Percentiles rank a stretch among this genome's conserved stretches.
These are phyloP conservation scores for Dromiciops gliroides DNA, from an alignment of 2,113 vertebrate species.

Conservation along the genomic window DNA sequence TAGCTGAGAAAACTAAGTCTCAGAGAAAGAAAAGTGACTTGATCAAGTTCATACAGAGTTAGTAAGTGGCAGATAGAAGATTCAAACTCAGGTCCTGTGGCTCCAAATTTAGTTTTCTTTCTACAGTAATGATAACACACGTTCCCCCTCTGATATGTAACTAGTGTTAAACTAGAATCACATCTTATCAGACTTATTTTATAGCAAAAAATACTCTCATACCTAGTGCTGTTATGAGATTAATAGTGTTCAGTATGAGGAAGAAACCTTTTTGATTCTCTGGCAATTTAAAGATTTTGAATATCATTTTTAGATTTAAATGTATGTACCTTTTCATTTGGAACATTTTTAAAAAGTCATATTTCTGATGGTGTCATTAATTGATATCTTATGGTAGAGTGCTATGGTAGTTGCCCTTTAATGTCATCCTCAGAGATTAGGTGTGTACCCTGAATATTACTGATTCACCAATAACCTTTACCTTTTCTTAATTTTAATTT, in stretches of 20 bases:
- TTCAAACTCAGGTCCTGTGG: background rate
- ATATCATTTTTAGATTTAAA: background rate
- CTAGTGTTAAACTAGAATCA: background rate
- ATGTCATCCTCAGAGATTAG: background rate
- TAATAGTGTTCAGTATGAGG: background rate
- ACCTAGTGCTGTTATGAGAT: background rate
- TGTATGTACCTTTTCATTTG: background rate
- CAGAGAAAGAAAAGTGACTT: background rate
- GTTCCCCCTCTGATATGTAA: background rate
- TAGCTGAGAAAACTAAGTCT: background rate
- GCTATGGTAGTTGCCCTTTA: background rate
- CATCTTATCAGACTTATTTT: background rate
- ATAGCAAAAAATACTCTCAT: background rate
- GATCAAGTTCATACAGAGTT: background rate
- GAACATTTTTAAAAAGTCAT: background rate
- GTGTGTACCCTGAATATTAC: background rate
- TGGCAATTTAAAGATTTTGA: background rate
- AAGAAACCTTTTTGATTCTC: background rate
- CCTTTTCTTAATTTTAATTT: no score
- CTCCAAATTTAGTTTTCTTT: background rate
- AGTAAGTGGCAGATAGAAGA: background rate
- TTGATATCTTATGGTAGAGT: background rate
- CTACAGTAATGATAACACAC: background rate
- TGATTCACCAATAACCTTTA: background rate
- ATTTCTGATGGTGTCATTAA: background rate